A percentile compares a stretch with the other conserved stretches of the same genome.
These are phyloP conservation scores for Gobius niger DNA, from an alignment of 2,113 vertebrate species.

Conservation along the genomic window DNA sequence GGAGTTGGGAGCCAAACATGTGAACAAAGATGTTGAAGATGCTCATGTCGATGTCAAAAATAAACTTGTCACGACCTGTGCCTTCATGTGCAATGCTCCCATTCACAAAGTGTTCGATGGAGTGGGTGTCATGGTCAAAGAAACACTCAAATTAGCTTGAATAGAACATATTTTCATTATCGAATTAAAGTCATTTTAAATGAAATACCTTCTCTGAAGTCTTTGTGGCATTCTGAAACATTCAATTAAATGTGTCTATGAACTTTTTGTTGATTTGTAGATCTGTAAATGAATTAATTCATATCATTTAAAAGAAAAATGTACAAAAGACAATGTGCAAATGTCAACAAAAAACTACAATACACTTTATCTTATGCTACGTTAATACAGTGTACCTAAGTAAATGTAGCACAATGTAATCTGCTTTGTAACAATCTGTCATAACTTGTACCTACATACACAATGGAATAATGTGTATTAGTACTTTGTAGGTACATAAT, in stretches of 20 bases:
- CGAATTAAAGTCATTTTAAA: too few species aligned
- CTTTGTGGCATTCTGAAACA: background rate
- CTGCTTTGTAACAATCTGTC: too few species aligned
- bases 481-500: too few species aligned
- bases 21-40: constrained; percentile 80
- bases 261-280: background rate
- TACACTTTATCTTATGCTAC: too few species aligned
- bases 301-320: too few species aligned
- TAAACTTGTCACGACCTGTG: constrained; percentile 83
- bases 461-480: too few species aligned
- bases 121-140: constrained; percentile 79
- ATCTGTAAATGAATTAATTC: too few species aligned
- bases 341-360: too few species aligned
- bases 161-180: background rate
- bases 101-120: constrained; percentile 83
- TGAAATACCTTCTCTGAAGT: background rate
- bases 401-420: too few species aligned
- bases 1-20: constrained; percentile 82
- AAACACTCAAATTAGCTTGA: constrained; percentile 80
- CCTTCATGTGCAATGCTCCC: constrained; percentile 86
- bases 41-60: constrained; percentile 81
- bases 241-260: constrained; percentile 18
- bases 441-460: too few species aligned
- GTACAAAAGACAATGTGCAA: too few species aligned
- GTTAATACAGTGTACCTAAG: too few species aligned